A percentile compares a stretch with the other conserved stretches of the same genome.
Evolutionary conservation across 2,113 vertebrate genomes (phyloP).

Genomic region (Peromyscus polionotus): DNA sequence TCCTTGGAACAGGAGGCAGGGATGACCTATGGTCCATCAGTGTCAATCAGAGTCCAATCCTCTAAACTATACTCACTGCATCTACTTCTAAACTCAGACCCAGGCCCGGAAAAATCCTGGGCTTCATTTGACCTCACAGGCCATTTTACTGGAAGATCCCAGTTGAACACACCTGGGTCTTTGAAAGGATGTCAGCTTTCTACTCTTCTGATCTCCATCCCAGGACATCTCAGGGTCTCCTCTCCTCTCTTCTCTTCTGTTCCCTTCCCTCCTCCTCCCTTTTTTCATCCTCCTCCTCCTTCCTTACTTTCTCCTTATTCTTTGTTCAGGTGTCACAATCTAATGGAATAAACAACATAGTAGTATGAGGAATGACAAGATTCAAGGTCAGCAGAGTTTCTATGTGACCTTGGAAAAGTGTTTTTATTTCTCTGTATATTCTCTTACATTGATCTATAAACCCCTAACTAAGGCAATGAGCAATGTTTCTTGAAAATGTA

Average conservation of each 20-base stretch:
- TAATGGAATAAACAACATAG: background rate
- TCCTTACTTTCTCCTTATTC: background rate
- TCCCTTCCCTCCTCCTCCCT: background rate
- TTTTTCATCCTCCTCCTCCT: background rate
- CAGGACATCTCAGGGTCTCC: accelerated
- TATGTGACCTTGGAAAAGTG: background rate
- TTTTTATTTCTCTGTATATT: conserved; percentile 3
- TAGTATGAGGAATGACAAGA: background rate
- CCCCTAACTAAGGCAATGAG: background rate
- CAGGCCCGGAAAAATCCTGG: background rate
- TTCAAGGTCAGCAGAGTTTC: background rate
- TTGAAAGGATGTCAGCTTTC: background rate
- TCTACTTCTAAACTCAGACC: background rate
- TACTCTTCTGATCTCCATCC: background rate
- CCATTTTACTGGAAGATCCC: background rate
- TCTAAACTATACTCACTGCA: background rate
- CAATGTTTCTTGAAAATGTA: background rate
- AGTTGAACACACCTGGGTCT: background rate
- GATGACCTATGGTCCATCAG: background rate
- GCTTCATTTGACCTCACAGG: background rate
- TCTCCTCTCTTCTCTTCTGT: background rate
- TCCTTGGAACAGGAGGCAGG: background rate
- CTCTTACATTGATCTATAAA: conserved; percentile 1
- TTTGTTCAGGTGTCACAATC: background rate
- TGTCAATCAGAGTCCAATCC: background rate